A percentile compares a stretch with the other conserved stretches of the same genome.
Evolutionary conservation across 2,888 invertebrate species (phyloP).

Genomic region (Drepana falcataria): DNA sequence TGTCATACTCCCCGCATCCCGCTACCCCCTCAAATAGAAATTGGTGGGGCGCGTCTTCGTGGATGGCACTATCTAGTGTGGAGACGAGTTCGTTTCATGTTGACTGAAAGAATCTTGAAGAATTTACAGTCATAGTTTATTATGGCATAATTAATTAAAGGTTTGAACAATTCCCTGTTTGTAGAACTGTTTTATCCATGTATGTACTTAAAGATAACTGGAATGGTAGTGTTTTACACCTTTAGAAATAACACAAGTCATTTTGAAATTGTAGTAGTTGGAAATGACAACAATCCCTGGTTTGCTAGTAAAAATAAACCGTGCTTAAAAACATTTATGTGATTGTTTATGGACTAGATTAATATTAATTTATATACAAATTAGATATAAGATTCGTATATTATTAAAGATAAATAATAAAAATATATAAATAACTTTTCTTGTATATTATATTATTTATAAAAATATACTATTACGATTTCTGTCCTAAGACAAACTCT

Average conservation of each 20-base stretch:
- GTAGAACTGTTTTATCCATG: background rate
- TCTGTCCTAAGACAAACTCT: conserved; percentile 73
- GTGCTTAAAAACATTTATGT: conserved; percentile 3
- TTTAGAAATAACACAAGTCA: too few species aligned
- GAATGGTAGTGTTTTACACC: too few species aligned
- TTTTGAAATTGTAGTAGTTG: too few species aligned
- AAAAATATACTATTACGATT: conserved; percentile 32
- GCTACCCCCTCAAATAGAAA: too few species aligned
- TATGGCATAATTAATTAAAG: too few species aligned
- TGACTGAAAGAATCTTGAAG: too few species aligned
- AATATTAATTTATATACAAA: conserved; percentile 48
- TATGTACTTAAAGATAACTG: too few species aligned
- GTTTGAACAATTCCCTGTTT: background rate
- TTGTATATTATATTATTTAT: background rate
- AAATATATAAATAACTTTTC: conserved; percentile 10
- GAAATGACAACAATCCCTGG: background rate
- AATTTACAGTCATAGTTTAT: too few species aligned
- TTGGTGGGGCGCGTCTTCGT: too few species aligned
- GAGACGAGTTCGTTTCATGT: too few species aligned
- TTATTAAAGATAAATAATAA: conserved; percentile 40
- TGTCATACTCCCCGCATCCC: too few species aligned
- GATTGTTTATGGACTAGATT: conserved; percentile 34
- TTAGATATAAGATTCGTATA: conserved; percentile 39
- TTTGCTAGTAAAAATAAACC: background rate
- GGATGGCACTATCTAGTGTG: too few species aligned